Evolutionary conservation across 2,113 vertebrate species (phyloP).

Genomic region (Eulemur rufifrons): DNA sequence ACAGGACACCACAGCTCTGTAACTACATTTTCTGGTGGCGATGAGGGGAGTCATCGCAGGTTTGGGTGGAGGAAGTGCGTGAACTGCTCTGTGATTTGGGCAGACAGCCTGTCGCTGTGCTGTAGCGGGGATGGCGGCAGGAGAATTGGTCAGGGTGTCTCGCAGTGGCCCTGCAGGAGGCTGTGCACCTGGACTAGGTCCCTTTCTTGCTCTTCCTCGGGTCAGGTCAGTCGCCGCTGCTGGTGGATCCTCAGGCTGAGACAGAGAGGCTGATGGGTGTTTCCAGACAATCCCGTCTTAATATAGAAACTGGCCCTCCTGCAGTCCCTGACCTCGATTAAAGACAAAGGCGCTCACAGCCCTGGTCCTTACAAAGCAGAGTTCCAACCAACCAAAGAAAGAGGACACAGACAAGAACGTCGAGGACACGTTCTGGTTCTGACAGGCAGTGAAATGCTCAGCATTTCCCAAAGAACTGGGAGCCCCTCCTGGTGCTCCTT

Average conservation of each 20-base stretch:
- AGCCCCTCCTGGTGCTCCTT: accelerated
- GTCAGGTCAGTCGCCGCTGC: accelerated
- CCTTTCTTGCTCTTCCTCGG: accelerated
- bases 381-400: accelerated
- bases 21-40: accelerated
- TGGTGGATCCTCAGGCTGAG: accelerated
- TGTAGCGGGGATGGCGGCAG: neutral
- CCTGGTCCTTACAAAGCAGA: neutral
- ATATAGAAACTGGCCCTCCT: accelerated
- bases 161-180: accelerated
- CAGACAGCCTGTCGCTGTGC: neutral
- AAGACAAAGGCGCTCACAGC: accelerated
- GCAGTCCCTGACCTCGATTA: accelerated
- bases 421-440: accelerated
- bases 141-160: accelerated
- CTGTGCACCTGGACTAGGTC: too few species aligned
- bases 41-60: accelerated
- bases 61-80: accelerated
- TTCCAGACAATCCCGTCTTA: neutral
- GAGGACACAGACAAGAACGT: accelerated
- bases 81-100: too few species aligned
- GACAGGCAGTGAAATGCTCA: accelerated
- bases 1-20: accelerated
- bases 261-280: accelerated
- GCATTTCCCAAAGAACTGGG: accelerated